Evolutionary conservation across 2,888 invertebrate genomes (phyloP), one percentile per base, ranked within the genome.

Genomic region (Lypha dubia): DNA sequence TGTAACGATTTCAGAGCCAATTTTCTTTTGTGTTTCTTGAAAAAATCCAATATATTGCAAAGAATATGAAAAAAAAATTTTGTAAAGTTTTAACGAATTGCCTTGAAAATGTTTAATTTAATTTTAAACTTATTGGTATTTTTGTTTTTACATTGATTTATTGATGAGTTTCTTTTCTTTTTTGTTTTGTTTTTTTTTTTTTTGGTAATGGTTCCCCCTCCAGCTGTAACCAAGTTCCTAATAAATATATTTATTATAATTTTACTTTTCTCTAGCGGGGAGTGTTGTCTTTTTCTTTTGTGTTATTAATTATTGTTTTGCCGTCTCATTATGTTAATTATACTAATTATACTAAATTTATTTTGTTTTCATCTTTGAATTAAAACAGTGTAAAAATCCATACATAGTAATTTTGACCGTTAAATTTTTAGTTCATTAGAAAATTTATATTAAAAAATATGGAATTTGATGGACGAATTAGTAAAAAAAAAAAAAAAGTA

Each of bases 291-390:
- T 11, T 20, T 65, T 35, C 56, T 73, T 35, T 53, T 4, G 35
- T 7, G 44, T 9, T 44, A 44, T 49, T 62, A 68, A 68, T 68
- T 44, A 15, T 62, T 53, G n/a, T 46, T 75, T 80, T 75, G 46
- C 53, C 60, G 68, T 62, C 53, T 62, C 41, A 74, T 75, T 75
- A 81, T 81, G 67, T 44, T 62, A 68, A 74, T 80, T 58, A 28
- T 63, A 15, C 51, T 70, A 41, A 49, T 49, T 35, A 63, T 35
- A 28, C 28, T 32, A 17, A 13, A n/a, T 17, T 65, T 17, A 56
- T 67, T 44, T n/a, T 35, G 44, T 32, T 44, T n/a, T n/a, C n/a
- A n/a, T n/a, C n/a, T n/a, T n/a, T n/a, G n/a, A 32, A 56, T 67
- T 58, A 67, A 76, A 68, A 65, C 35, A 44, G 62, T 62, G 32